Evolutionary conservation across 2,888 invertebrate species (phyloP), one percentile per base, ranked within the genome.

Genomic region (Alentia gelatinosa): DNA sequence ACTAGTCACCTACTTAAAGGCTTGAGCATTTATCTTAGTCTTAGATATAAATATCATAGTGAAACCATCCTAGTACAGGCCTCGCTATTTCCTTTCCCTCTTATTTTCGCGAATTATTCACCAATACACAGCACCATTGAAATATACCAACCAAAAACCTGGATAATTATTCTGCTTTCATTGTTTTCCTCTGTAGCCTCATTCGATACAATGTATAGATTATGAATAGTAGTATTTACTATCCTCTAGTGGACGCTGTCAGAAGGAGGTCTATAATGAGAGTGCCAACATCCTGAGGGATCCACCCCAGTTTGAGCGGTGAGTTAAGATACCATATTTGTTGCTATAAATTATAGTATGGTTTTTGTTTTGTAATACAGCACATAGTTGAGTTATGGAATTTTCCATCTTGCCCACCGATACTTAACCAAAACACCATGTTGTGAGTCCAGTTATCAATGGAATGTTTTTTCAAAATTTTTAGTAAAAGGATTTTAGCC

Each of bases 261-360:
- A 99, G 96, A 97, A 98, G 79, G 99, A 99, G 97, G 98, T 99
- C 92, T 97, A 98, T 91, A 98, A 98, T 96, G 97, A 98, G 74
- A 96, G 96, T 92, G 95, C 95, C 91, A 94, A 94, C 47, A 95
- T 96, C 79, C 94, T 94, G 90, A 93, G 96, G 92, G 94, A 95
- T 89, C 96, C 95, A 89, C 96, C 96, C 33, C 93, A 94, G 30
- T 96, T 96, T 92, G 93, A 94, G 91, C 95, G 95, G 95, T 95
- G 50, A 83, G 56, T 56, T 3, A 4, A 56, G 7, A n/a, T n/a
- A n/a, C n/a, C n/a, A n/a, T n/a, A n/a, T n/a, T n/a, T n/a, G n/a
- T n/a, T n/a, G n/a, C n/a, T n/a, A n/a, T n/a, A n/a, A n/a, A n/a
- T n/a, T n/a, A n/a, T n/a, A n/a, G n/a, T n/a, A n/a, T n/a, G n/a